Evolutionary conservation across 2,113 vertebrate species (phyloP), one percentile per base, ranked within the genome.

Genomic region (Jacana jacana): DNA sequence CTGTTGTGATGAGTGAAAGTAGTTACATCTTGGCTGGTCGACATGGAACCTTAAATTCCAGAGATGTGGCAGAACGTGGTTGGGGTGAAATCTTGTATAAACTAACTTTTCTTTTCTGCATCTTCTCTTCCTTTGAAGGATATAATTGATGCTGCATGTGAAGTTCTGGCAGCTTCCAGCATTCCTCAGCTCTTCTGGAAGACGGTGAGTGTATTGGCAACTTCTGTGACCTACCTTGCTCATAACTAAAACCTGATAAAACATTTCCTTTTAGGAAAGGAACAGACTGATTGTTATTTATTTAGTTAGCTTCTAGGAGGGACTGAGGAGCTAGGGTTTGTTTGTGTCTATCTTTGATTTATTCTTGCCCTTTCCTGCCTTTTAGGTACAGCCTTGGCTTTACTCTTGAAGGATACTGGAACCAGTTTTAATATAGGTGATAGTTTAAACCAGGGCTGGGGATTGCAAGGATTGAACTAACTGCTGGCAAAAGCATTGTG

Each of bases 171-270:
- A 80, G 98, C 99, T 78, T 98, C 99, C 72, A 99, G 98, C 96
- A 98, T 99, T 95, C 99, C 99, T 24, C 99, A 99, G 94, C 98
- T 99, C 44, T 99, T 99, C 94, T 99, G 99, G 99, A 99, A 99
- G 97, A 99, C 99, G 22, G 99, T 99, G 95, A 98, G 99, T 95
- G 31, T 66, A 27, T 37, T 82, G 55, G 58, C 46, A 61, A 22
- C 17, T 61, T 44, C 49, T 82, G 87, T 79, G 64, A 51, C 63
- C 18, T 77, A 31, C 55, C 49, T 70, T 88, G 42, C 55, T 77
- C 72, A 2, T 51, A 89, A 30, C 18, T 64, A 31, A 48, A 65
- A 60, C 65, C 27, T 25, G 35, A n/a, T 65, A 13, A 48, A 86
- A 81, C 63, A 68, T 73, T 20, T 4, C 10, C 8, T 91, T 83